phyloP scores from a whole-genome alignment of 2,888 invertebrate genomes.

The Tetragonula carbonaria region DNA sequence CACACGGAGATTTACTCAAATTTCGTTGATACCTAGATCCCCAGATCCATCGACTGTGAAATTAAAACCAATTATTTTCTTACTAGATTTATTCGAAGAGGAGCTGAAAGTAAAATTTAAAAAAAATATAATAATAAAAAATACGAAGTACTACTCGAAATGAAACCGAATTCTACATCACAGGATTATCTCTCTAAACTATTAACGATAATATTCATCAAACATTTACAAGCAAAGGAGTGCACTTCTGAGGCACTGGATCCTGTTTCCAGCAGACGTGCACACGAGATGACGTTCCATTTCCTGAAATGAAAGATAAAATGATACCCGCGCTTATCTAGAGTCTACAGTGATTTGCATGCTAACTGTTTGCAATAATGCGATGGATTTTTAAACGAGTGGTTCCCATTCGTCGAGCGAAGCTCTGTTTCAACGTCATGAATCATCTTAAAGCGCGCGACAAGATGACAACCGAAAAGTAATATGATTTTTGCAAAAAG shows the following conservation, averaged over 20 bases:
- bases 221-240: too few species aligned
- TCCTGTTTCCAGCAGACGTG: not conserved
- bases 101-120: not conserved
- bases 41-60: not conserved
- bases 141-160: not conserved
- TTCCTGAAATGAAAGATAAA: not conserved
- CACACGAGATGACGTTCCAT: not conserved
- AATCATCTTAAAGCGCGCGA: constrained; percentile 11
- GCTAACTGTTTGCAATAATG: constrained; percentile 33
- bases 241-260: not conserved
- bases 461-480: constrained; percentile 3
- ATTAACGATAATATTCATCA: not conserved
- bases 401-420: not conserved
- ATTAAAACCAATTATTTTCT: constrained; percentile 7
- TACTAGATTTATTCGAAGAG: not conserved
- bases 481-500: constrained; percentile 35
- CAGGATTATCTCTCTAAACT: not conserved
- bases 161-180: not conserved
- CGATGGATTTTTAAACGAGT: constrained; percentile 3
- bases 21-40: not conserved
- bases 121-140: not conserved
- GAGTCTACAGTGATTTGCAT: constrained; percentile 16
- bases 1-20: constrained; percentile 41
- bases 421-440: not conserved
- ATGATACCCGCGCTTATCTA: not conserved